Conservation (phyloP, 2,113 vertebrate species). For the Pyxicephalus adspersus region DNA sequence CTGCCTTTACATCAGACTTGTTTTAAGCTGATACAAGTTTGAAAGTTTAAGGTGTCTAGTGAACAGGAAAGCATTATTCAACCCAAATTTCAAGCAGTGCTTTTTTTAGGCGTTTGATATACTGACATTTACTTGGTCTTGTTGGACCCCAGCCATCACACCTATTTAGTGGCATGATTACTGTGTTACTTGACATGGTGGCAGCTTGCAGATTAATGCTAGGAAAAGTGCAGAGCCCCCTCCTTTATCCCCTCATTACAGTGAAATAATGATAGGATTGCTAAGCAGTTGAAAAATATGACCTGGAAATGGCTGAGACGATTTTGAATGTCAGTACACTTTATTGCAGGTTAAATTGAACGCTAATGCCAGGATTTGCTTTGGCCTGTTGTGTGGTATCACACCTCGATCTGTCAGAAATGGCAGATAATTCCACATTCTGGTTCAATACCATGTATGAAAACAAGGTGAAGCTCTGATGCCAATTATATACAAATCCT, state of each 20-base stretch:
- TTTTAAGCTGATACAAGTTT: background rate
- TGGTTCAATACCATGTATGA: constrained; percentile 32
- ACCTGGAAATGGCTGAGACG: constrained; percentile 53
- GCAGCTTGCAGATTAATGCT: constrained; percentile 50
- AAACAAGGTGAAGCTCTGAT: constrained; percentile 20
- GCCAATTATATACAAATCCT: constrained; percentile 37
- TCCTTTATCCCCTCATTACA: constrained; percentile 56
- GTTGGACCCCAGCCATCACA: constrained; percentile 50
- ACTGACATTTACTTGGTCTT: constrained; percentile 49
- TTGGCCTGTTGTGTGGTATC: constrained; percentile 43
- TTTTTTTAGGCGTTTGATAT: constrained; percentile 42
- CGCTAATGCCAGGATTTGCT: constrained; percentile 44
- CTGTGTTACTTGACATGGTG: constrained; percentile 53
- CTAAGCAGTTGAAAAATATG: constrained; percentile 54
- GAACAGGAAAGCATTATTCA: constrained; percentile 9
- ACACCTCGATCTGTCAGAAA: constrained; percentile 38
- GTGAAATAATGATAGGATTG: constrained; percentile 56
- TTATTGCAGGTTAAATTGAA: constrained; percentile 53
- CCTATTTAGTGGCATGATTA: constrained; percentile 56
- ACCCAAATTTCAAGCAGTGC: constrained; percentile 5
- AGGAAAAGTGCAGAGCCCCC: constrained; percentile 49
- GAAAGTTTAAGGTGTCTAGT: constrained; percentile 12
- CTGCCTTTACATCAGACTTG: background rate
- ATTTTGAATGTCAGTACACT: constrained; percentile 52
- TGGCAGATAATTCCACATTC: constrained; percentile 31